Conservation (phyloP, 2,797 vertebrate genomes). For the Melanotaenia nigrans region DNA sequence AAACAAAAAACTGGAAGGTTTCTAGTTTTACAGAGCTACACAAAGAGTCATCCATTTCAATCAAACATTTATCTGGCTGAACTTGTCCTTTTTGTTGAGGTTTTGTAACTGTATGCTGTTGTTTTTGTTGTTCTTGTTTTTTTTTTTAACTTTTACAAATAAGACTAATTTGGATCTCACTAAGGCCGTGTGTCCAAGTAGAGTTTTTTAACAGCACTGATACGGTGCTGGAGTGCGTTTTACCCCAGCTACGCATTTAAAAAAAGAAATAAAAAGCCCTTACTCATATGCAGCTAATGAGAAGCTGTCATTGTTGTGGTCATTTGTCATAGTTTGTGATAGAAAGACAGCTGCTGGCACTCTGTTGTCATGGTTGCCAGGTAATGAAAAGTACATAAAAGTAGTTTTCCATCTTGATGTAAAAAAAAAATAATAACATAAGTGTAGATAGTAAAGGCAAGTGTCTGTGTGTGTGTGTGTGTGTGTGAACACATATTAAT, state of each 20-base stretch:
- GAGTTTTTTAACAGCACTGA: background rate
- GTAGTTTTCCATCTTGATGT: no score
- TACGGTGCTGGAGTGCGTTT: background rate
- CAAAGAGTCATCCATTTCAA: background rate
- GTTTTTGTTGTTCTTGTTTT: no score
- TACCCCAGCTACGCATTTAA: background rate
- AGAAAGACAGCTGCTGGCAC: no score
- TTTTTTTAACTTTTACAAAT: background rate
- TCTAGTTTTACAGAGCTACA: background rate
- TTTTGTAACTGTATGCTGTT: background rate
- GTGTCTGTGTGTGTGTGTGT: no score
- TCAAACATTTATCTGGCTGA: background rate
- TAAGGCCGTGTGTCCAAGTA: background rate
- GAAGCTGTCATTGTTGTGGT: background rate
- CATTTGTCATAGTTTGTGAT: background rate
- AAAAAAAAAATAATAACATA: no score
- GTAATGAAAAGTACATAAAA: no score
- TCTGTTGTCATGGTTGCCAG: no score
- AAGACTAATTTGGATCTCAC: background rate
- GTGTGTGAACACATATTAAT: background rate
- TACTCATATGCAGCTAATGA: background rate
- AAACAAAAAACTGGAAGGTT: constrained; percentile 1
- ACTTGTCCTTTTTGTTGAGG: rapidly evolving
- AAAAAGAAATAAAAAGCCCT: background rate
- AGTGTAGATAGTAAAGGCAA: no score